Percentiles rank a stretch among this genome's conserved stretches.
Evolutionary conservation across 2,888 invertebrate genomes (phyloP).

Genomic region (Oscheius sp.): DNA sequence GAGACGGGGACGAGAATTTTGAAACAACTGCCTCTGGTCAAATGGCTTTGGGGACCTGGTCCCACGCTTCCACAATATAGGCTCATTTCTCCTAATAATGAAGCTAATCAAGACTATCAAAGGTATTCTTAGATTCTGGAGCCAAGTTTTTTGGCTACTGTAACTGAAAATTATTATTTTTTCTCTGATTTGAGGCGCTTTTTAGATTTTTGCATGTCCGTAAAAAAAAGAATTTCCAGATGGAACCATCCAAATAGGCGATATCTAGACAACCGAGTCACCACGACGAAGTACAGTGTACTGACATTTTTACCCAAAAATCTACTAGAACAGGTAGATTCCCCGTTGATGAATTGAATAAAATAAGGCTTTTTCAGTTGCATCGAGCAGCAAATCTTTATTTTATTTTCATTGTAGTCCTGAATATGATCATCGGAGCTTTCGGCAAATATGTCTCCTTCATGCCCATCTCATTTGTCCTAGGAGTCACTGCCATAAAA

Average conservation of each 20-base stretch:
- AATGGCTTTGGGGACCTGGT: slow-evolving; percentile 42
- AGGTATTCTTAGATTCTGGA: background rate
- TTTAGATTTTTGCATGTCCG: slow-evolving; percentile 9
- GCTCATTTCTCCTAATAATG: slow-evolving; percentile 45
- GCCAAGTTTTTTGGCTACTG: background rate
- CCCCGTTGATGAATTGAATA: background rate
- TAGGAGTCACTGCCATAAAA: slow-evolving; percentile 92
- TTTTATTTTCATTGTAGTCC: slow-evolving; percentile 92
- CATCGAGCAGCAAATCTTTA: slow-evolving; percentile 96
- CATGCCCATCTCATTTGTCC: slow-evolving; percentile 91
- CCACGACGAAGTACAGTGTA: slow-evolving; percentile 92
- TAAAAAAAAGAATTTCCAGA: slow-evolving; percentile 24
- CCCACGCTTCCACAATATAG: slow-evolving; percentile 40
- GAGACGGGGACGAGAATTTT: slow-evolving; percentile 54
- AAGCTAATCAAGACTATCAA: slow-evolving; percentile 28
- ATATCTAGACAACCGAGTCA: slow-evolving; percentile 83
- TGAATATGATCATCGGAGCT: slow-evolving; percentile 86
- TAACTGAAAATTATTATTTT: background rate
- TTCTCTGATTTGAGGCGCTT: background rate
- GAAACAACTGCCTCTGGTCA: slow-evolving; percentile 43
- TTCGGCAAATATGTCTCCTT: slow-evolving; percentile 71
- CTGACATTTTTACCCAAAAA: slow-evolving; percentile 94
- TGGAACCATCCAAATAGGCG: slow-evolving; percentile 54
- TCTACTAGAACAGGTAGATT: slow-evolving; percentile 80
- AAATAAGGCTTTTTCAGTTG: slow-evolving; percentile 77